Evolutionary conservation across 2,888 invertebrate species (phyloP).

Genomic region (Choreutis nemorana): DNA sequence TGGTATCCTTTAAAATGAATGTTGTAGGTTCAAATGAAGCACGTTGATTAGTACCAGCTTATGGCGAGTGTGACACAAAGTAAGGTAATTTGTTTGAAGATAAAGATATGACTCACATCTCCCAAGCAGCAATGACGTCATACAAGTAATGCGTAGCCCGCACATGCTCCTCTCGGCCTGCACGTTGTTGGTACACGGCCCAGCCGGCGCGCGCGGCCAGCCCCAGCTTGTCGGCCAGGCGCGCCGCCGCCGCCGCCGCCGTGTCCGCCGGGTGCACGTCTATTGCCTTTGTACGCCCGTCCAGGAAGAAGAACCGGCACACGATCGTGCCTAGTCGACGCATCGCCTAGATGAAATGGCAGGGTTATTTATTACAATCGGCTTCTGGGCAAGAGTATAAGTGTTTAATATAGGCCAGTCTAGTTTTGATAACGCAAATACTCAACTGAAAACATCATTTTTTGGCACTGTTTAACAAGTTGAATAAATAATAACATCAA

Average conservation of each 20-base stretch:
- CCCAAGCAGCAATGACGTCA: conserved; percentile 95
- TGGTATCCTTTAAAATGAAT: no score
- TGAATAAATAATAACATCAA: no score
- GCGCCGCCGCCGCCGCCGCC: conserved; percentile 87
- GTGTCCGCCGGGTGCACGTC: conserved; percentile 96
- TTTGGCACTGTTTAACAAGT: no score
- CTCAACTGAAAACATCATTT: no score
- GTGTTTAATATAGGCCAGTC: no score
- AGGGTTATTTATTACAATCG: no score
- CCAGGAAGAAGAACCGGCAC: conserved; percentile 93
- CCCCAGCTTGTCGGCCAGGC: conserved; percentile 88
- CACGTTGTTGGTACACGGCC: conserved; percentile 92
- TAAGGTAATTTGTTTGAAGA: no score
- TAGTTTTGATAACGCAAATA: no score
- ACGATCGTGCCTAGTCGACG: conserved; percentile 90
- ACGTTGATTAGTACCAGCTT: no score
- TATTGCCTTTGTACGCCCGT: conserved; percentile 93
- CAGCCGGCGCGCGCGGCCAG: conserved; percentile 88
- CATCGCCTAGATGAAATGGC: conserved; percentile 74
- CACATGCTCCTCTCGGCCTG: conserved; percentile 89
- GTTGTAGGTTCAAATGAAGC: no score
- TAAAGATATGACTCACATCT: conserved; percentile 84
- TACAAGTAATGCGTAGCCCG: conserved; percentile 91
- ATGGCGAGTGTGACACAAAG: no score
- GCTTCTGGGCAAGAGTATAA: no score